Base-by-base conservation (phyloP, 2,888 invertebrate genomes). In the Drosophila anceps region DNA sequence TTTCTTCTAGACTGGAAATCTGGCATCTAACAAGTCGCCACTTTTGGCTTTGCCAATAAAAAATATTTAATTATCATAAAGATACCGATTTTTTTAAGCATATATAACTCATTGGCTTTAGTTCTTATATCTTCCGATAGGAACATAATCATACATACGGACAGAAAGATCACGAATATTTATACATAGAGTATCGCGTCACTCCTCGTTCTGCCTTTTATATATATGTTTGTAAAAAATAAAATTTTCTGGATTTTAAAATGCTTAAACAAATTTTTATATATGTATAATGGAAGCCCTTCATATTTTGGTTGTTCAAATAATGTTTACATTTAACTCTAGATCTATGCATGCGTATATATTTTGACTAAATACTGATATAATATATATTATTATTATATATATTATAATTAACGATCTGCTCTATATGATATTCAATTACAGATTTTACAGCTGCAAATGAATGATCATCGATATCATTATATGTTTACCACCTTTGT, bases 401-500 rank as follows among this genome's bases (percentile, higher is more conserved):
- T 31, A 9, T 39, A 33, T 31, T 7, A 13, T 46, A 15, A 12
- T 27, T 29, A 8, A 29, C 12, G 29, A 54, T 27, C n/a, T 39
- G 4, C 27, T 13, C n/a, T 12, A 29, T 20, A 4, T 33, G 31
- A 29, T 43, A 35, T 50, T 29, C 10, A 35, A 65, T 70, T 73
- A 65, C 95, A 98, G 98, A 98, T 98, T 82, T 94, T 98, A 18
- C 98, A 98, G 91, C 94, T 98, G 12, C 98, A 98, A 93, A 98
- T 98, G 98, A 98, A 98, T 92, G 98, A 98, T 91, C 97, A 98
- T 92, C 94, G 97, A 88, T 98, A 98, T 91, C 98, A 98, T 92
- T 98, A 98, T 92, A 96, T 98, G 94, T 98, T 98, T 91, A 98
- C 98, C 18, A 98, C 98, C 5, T 97, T 98, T 93, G 98, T 98